phyloP scores from a whole-genome alignment of 2,888 invertebrate genomes.

The Sarcophaga variegata region DNA sequence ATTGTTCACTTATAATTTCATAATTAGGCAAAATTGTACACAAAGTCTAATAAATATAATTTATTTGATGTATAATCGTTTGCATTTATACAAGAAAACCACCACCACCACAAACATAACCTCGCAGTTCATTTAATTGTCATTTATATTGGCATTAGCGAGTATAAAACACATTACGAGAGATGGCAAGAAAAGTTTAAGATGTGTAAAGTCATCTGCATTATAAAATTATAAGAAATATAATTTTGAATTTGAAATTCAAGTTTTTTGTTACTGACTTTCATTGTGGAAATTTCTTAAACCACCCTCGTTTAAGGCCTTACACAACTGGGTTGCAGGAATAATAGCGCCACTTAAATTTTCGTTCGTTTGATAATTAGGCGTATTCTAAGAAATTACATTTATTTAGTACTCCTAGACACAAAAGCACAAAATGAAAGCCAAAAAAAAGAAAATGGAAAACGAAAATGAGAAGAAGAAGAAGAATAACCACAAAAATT shows the following conservation, averaged over 20 bases:
- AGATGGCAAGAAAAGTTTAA: background rate
- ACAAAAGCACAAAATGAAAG: conserved; percentile 5
- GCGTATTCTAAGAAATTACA: conserved; percentile 36
- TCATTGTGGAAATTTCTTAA: no score
- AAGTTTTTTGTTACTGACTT: background rate
- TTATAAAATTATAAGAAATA: background rate
- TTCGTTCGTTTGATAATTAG: conserved; percentile 37
- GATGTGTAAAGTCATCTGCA: background rate
- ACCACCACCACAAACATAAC: conserved; percentile 4
- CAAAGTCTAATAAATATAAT: conserved; percentile 11
- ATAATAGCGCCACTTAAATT: background rate
- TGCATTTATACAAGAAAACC: background rate
- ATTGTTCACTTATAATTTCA: conserved; percentile 13
- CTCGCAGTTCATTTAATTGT: conserved; percentile 49
- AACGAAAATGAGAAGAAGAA: background rate
- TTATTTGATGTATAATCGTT: conserved; percentile 8
- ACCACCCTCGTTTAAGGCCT: background rate
- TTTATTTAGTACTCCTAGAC: conserved; percentile 26
- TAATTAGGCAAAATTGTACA: conserved; percentile 19
- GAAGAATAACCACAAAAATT: background rate
- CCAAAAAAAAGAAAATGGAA: background rate
- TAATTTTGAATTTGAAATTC: background rate
- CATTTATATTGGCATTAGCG: conserved; percentile 42
- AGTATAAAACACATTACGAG: conserved; percentile 43
- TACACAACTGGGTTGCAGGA: background rate